Percentiles rank a stretch among this genome's conserved stretches.
Evolutionary conservation across 2,888 invertebrate genomes (phyloP).

Genomic region (Cryptophagus acutangulus): DNA sequence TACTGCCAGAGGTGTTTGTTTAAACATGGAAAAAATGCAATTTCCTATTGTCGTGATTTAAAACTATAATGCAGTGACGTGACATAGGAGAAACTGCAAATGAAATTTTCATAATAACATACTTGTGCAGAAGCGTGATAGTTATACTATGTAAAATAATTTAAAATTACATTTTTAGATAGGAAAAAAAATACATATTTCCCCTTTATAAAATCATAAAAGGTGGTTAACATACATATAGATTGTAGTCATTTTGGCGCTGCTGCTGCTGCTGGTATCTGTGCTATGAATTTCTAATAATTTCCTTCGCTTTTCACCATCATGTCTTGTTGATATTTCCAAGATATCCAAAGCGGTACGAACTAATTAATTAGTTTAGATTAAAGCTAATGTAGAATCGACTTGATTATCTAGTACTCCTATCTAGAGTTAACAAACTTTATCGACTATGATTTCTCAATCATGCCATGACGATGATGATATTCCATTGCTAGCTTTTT

Average conservation of each 20-base stretch:
- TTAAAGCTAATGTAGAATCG: slow-evolving; percentile 33
- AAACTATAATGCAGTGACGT: slow-evolving; percentile 1
- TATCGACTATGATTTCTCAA: background rate
- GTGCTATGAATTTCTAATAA: slow-evolving; percentile 24
- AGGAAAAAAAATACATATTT: background rate
- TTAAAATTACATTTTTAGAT: background rate
- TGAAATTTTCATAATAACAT: slow-evolving; percentile 5
- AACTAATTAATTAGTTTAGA: slow-evolving; percentile 33
- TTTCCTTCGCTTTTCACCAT: slow-evolving; percentile 17
- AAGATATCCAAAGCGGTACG: slow-evolving; percentile 27
- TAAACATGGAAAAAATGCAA: background rate
- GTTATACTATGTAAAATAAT: background rate
- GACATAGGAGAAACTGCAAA: background rate
- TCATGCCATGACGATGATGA: background rate
- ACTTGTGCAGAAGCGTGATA: background rate
- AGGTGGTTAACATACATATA: too few species aligned
- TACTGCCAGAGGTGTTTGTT: too few species aligned
- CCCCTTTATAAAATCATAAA: too few species aligned
- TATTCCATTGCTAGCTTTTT: background rate
- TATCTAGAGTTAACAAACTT: slow-evolving; percentile 22
- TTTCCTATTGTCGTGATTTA: slow-evolving; percentile 5
- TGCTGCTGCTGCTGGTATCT: too few species aligned
- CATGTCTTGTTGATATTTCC: slow-evolving; percentile 19
- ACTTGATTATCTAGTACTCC: slow-evolving; percentile 28
- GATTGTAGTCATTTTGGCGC: too few species aligned